Evolutionary conservation across 2,113 vertebrate species (phyloP).

Genomic region (Malaclemys terrapin): DNA sequence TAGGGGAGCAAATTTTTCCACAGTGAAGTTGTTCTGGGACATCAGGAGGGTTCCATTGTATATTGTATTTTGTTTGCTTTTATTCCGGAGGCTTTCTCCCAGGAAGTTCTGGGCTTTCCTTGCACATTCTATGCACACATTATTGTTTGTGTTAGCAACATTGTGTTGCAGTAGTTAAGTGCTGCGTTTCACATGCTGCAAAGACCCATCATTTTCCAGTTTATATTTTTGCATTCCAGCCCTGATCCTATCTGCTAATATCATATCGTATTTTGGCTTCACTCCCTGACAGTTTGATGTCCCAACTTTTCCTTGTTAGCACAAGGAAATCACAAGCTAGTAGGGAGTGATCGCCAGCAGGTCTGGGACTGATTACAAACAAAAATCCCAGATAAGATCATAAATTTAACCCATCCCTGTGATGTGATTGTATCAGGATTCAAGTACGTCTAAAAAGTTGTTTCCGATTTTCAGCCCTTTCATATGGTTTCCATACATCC

Average conservation of each 20-base stretch:
- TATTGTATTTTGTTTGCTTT: constrained; percentile 36
- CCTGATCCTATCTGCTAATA: constrained; percentile 63
- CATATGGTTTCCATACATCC: constrained; percentile 66
- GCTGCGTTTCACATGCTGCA: background rate
- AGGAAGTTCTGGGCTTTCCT: background rate
- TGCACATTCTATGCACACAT: background rate
- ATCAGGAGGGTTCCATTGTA: background rate
- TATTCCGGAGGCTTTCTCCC: background rate
- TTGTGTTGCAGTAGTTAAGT: background rate
- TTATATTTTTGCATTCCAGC: constrained; percentile 36
- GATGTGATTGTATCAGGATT: constrained; percentile 56
- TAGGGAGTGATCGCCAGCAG: constrained; percentile 36
- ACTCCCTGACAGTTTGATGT: constrained; percentile 34
- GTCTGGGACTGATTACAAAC: constrained; percentile 71
- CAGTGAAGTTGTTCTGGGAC: background rate
- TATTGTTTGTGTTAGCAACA: background rate
- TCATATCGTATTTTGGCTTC: constrained; percentile 47
- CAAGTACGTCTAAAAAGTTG: constrained; percentile 27
- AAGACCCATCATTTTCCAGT: background rate
- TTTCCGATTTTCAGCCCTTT: constrained; percentile 72
- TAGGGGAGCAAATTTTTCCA: background rate
- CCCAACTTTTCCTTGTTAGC: constrained; percentile 57
- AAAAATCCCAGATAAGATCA: constrained; percentile 48
- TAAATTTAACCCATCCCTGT: constrained; percentile 60
- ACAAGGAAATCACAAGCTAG: constrained; percentile 42